Conservation (phyloP, 2,888 invertebrate species). For the Stenodera caucasica region DNA sequence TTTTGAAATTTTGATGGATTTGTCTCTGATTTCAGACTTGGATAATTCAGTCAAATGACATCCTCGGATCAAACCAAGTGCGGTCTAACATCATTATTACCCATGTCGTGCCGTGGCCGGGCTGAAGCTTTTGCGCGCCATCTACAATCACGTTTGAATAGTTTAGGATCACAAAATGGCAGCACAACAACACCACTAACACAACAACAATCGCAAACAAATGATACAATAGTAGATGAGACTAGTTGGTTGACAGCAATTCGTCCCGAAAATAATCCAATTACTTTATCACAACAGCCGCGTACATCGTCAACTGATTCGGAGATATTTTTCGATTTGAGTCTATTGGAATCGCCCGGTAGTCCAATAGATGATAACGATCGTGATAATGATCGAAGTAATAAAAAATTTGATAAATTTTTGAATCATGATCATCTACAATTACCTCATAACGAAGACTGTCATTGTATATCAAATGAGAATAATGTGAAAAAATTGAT, state of each 20-base stretch:
- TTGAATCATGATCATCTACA: constrained; percentile 49
- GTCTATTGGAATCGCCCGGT: constrained; percentile 67
- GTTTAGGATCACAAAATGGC: constrained; percentile 64
- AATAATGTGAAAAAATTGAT: constrained; percentile 48
- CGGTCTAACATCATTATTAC: constrained; percentile 69
- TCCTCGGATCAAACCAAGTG: constrained; percentile 61
- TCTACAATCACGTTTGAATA: constrained; percentile 72
- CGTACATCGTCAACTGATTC: constrained; percentile 57
- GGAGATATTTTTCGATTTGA: constrained; percentile 68
- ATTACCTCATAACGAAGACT: constrained; percentile 38
- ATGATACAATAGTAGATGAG: constrained; percentile 34
- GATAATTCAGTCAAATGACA: constrained; percentile 36
- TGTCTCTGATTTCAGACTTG: neutral
- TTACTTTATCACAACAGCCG: constrained; percentile 57
- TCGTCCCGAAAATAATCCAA: constrained; percentile 43
- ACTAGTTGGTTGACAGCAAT: constrained; percentile 45
- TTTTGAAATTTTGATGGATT: no score
- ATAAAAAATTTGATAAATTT: constrained; percentile 39
- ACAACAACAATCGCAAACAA: neutral
- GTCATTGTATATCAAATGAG: constrained; percentile 59
- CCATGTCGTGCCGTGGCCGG: constrained; percentile 77
- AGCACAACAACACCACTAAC: constrained; percentile 13
- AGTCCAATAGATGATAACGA: constrained; percentile 65
- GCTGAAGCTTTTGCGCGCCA: constrained; percentile 81
- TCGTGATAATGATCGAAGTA: constrained; percentile 33